Base-by-base conservation (phyloP, 1,140 invertebrate species). In the Plutomurus gul region DNA sequence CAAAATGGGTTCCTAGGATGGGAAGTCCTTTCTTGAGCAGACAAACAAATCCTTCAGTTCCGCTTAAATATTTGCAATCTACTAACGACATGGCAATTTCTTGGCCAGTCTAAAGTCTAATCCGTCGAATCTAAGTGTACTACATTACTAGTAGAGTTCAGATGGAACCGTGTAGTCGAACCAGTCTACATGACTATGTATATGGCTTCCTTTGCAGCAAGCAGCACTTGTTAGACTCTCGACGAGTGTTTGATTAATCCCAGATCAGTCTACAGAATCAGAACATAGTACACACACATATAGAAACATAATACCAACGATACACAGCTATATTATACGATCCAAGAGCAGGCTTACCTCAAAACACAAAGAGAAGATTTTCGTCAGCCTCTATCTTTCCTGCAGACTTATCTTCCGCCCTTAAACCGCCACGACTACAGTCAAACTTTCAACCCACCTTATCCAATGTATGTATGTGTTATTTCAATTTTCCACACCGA, bases 221-320 rank as follows among this genome's bases (percentile, higher is more conserved):
- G 16, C 27, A 13, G 18, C 27, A 65, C 27, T 27, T 65, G 25
- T 65, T 65, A 65, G 27, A n/a, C 27, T n/a, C 56, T 30, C 18
- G 27, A 65, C 13, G 56, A 65, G 27, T 65, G 56, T 65, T 65
- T 65, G 56, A 65, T 65, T 65, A 65, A 65, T 65, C 56, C 56
- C 27, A n/a, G n/a, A n/a, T 65, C 10, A 43, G n/a, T 3, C n/a
- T 43, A 10, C 39, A 43, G 18, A 30, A 65, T 65, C 56, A 65
- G 56, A 65, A 36, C 27, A 65, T 33, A 33, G 16, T 65, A 27
- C 22, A 65, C 7, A 65, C n/a, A n/a, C n/a, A n/a, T n/a, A 65
- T 33, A 51, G 18, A 22, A 22, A 5, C 47, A 20, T 51, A 51
- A 10, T 51, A 51, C 13, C 47, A 51, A 51, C 13, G 6, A 39